phyloP scores from a whole-genome alignment of 2,113 vertebrate genomes.

The Sminthopsis crassicaudata region DNA sequence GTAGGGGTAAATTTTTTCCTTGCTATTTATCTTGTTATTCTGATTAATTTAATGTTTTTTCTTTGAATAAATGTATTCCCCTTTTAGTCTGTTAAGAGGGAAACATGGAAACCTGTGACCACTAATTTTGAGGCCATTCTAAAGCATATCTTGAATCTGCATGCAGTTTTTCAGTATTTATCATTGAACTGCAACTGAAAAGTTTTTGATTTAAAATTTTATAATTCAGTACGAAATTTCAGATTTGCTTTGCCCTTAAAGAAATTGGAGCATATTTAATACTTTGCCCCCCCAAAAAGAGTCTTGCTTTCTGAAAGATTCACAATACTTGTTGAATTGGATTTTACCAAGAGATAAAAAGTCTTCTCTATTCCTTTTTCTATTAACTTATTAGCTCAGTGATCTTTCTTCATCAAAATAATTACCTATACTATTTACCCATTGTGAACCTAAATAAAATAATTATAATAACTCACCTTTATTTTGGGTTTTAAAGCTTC shows the following conservation, averaged over 20 bases:
- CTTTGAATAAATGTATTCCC: background rate
- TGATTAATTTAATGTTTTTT: background rate
- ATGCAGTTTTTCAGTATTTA: background rate
- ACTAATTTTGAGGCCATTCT: background rate
- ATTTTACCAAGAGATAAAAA: background rate
- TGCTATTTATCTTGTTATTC: background rate
- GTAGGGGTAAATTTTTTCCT: background rate
- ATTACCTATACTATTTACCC: background rate
- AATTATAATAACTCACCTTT: no score
- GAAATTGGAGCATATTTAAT: background rate
- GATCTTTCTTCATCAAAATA: background rate
- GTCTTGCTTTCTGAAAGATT: background rate
- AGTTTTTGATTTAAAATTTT: background rate
- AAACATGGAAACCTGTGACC: background rate
- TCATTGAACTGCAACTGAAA: background rate
- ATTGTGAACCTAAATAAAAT: background rate
- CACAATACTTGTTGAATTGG: background rate
- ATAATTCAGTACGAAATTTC: background rate
- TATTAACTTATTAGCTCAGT: background rate
- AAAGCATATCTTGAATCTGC: background rate
- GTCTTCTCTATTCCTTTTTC: background rate
- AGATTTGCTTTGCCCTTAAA: background rate
- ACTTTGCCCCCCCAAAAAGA: background rate
- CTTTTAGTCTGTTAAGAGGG: background rate
- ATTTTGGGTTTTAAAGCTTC: background rate